Percentiles rank a stretch among this genome's conserved stretches.
These are phyloP conservation scores for Myotis findleyi DNA, from an alignment of 2,797 vertebrate species.

Conservation along the genomic window DNA sequence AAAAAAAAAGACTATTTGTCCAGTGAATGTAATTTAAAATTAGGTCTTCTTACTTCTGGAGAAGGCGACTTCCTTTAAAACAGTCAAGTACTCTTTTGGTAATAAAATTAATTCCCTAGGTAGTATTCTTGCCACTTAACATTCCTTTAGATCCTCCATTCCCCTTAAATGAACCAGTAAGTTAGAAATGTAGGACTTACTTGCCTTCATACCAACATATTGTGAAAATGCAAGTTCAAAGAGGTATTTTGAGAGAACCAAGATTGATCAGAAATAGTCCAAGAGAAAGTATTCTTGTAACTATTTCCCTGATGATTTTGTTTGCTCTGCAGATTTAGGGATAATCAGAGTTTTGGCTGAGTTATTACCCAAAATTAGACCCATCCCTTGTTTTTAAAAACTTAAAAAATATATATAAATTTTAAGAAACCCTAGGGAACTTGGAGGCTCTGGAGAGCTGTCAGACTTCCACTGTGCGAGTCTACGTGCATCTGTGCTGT, in stretches of 20 bases:
- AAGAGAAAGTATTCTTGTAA: neutral
- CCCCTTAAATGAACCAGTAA: neutral
- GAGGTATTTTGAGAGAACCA: neutral
- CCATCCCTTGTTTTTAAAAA: neutral
- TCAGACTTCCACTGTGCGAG: neutral
- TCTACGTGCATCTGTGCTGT: neutral
- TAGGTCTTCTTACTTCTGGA: conserved; percentile 32
- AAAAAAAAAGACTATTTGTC: conserved; percentile 9
- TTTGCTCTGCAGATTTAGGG: neutral
- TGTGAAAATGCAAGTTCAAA: conserved; percentile 28
- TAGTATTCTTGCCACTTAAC: conserved; percentile 20
- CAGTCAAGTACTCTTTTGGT: conserved; percentile 14
- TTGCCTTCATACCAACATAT: conserved; percentile 15
- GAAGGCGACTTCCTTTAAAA: conserved; percentile 48
- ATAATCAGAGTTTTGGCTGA: neutral
- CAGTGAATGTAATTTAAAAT: conserved; percentile 34
- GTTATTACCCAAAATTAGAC: neutral
- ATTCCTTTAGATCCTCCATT: neutral
- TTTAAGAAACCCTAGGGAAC: neutral
- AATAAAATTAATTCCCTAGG: conserved; percentile 19
- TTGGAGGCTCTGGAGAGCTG: neutral
- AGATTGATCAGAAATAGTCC: neutral
- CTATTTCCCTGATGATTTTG: neutral
- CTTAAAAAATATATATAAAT: neutral
- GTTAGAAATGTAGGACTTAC: conserved; percentile 4